Conservation (phyloP, 2,888 invertebrate species). For the Dione juno region DNA sequence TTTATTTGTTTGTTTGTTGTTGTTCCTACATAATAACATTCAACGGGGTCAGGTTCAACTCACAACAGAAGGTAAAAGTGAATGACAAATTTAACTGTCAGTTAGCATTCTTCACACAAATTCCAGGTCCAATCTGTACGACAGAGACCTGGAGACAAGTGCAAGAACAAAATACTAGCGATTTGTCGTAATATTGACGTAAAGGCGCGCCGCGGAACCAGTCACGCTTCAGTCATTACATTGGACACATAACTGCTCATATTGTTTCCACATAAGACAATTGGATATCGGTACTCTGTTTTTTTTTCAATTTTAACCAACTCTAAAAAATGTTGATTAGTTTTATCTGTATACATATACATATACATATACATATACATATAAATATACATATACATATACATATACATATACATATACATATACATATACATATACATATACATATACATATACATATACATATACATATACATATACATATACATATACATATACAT, state of each 20-base stretch:
- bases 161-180: conserved; percentile 1
- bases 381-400: no score
- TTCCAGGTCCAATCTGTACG: no score
- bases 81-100: not conserved
- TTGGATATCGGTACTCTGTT: conserved; percentile 6
- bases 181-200: conserved; percentile 9
- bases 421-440: no score
- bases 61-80: not conserved
- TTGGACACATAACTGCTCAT: conserved; percentile 42
- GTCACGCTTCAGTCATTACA: conserved; percentile 41
- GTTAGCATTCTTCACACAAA: not conserved
- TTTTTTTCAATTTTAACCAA: not conserved
- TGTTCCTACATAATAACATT: no score
- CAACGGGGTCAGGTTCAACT: not conserved
- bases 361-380: no score
- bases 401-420: no score
- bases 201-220: conserved; percentile 9
- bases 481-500: no score
- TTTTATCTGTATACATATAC: not conserved
- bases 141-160: not conserved
- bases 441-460: no score
- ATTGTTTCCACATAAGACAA: conserved; percentile 13
- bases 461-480: no score
- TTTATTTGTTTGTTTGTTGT: no score
- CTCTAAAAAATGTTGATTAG: no score